A percentile compares a stretch with the other conserved stretches of the same genome.
Evolutionary conservation across 2,888 invertebrate genomes (phyloP).

Genomic region (Rhamphomyia laevipes): DNA sequence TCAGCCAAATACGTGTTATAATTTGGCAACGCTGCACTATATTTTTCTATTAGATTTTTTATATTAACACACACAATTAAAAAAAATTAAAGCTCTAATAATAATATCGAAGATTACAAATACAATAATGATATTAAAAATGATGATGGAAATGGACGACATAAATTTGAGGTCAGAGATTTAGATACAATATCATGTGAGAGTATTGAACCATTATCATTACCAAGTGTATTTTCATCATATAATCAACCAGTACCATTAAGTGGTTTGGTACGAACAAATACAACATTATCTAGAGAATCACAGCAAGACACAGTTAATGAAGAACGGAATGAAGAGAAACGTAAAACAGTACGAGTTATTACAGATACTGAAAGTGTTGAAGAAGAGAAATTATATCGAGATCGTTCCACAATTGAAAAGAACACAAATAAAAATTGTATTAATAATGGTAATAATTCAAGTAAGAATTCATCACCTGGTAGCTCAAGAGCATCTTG

Average conservation of each 20-base stretch:
- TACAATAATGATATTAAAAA: no score
- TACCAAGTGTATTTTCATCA: constrained; percentile 27
- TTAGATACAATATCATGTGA: constrained; percentile 40
- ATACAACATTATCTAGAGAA: constrained; percentile 32
- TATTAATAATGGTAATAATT: constrained; percentile 4
- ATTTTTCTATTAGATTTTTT: no score
- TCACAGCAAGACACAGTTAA: constrained; percentile 13
- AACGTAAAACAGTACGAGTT: constrained; percentile 11
- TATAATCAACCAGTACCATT: constrained; percentile 31
- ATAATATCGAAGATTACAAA: no score
- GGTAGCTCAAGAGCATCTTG: constrained; percentile 34
- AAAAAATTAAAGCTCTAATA: no score
- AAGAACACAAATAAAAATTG: constrained; percentile 29
- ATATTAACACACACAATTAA: no score
- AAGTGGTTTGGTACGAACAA: constrained; percentile 33
- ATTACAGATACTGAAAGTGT: constrained; percentile 40
- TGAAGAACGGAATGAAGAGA: constrained; percentile 1
- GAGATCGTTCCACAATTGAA: constrained; percentile 48
- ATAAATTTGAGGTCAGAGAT: constrained; percentile 65
- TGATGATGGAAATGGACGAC: constrained; percentile 60
- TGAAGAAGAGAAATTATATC: constrained; percentile 55
- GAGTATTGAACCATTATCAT: constrained; percentile 31
- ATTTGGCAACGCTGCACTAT: no score
- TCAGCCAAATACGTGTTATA: no score
- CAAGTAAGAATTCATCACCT: constrained; percentile 28